Evolutionary conservation across 1,140 invertebrate species (phyloP).

Genomic region (Philaenus spumarius): DNA sequence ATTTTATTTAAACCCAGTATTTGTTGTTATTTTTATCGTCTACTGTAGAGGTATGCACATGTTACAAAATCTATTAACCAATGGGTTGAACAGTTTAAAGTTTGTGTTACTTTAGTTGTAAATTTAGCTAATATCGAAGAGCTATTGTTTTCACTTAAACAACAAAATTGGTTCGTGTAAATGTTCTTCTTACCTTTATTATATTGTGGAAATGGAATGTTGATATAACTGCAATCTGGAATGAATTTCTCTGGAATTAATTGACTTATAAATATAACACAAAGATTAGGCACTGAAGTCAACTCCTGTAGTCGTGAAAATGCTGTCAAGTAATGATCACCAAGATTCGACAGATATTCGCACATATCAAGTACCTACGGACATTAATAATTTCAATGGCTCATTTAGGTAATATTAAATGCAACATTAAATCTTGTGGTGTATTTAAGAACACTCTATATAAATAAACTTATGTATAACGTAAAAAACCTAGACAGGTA

Average conservation of each 20-base stretch:
- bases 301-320: constrained; percentile 68
- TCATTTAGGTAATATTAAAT: neutral
- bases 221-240: constrained; percentile 63
- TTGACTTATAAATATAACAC: constrained; percentile 68
- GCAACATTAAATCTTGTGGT: too few species aligned
- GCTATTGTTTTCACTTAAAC: too few species aligned
- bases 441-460: constrained; percentile 1
- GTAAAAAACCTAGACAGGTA: too few species aligned
- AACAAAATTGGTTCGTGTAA: too few species aligned
- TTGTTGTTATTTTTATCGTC: too few species aligned
- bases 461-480: neutral
- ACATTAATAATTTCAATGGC: constrained; percentile 1
- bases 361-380: constrained; percentile 65
- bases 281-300: constrained; percentile 56
- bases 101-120: too few species aligned
- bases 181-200: constrained; percentile 52
- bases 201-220: constrained; percentile 75
- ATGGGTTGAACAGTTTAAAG: too few species aligned
- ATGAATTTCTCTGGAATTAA: constrained; percentile 74
- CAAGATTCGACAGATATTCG: constrained; percentile 65
- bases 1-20: too few species aligned
- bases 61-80: too few species aligned
- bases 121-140: too few species aligned
- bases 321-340: constrained; percentile 59
- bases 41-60: too few species aligned